phyloP scores from a whole-genome alignment of 2,797 vertebrate genomes.

The Sebastes elongatus region DNA sequence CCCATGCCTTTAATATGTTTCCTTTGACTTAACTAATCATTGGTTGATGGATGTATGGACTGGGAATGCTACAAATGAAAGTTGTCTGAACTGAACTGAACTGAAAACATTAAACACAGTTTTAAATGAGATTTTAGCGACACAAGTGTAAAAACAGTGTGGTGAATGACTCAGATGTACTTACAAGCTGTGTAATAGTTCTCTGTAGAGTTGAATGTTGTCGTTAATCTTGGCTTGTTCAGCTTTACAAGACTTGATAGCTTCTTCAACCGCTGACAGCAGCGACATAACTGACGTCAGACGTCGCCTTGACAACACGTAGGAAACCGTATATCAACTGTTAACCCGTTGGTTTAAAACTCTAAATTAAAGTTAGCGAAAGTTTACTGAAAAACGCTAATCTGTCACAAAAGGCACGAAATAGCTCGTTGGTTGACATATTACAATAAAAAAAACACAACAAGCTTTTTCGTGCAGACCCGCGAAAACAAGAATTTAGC shows the following conservation, averaged over 20 bases:
- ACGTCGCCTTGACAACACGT: not conserved
- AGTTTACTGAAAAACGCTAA: rapidly evolving
- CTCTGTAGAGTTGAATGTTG: constrained; percentile 59
- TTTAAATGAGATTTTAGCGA: not conserved
- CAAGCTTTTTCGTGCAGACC: not conserved
- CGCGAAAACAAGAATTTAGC: constrained; percentile 44
- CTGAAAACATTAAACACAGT: not conserved
- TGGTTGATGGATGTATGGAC: too few species aligned
- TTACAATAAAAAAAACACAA: not conserved
- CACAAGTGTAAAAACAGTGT: not conserved
- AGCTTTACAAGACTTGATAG: constrained; percentile 60
- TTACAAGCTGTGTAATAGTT: constrained; percentile 75
- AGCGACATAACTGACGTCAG: constrained; percentile 65
- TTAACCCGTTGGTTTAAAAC: not conserved
- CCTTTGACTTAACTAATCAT: too few species aligned
- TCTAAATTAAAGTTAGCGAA: rapidly evolving
- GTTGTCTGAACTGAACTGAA: too few species aligned
- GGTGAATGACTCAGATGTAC: not conserved
- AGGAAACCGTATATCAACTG: not conserved
- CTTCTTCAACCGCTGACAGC: constrained; percentile 55
- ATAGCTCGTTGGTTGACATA: not conserved
- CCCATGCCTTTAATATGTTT: too few species aligned
- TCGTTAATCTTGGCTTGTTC: constrained; percentile 73
- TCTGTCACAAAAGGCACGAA: not conserved
- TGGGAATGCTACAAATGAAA: too few species aligned